Percentiles rank a stretch among this genome's conserved stretches.
Conservation (phyloP, 2,888 invertebrate genomes). For the Steinernema hermaphroditum region DNA sequence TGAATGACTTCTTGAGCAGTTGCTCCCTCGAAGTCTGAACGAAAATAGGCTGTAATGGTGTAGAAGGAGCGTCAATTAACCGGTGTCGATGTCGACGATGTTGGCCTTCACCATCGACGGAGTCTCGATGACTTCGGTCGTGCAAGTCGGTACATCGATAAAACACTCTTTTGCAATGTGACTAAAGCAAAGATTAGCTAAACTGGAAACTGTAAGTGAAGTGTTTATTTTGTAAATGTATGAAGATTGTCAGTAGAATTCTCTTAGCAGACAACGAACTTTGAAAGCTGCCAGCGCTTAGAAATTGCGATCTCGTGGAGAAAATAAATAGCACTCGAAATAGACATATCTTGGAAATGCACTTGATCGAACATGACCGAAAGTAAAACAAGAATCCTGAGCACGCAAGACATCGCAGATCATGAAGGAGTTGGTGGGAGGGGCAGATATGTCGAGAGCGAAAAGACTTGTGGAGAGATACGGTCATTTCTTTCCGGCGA, state of each 20-base stretch:
- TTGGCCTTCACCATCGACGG: background rate
- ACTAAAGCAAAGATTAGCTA: slow-evolving; percentile 5
- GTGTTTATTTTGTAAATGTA: slow-evolving; percentile 16
- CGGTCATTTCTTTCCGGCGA: slow-evolving; percentile 10
- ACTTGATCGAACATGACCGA: background rate
- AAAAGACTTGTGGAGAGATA: slow-evolving; percentile 5
- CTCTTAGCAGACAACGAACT: slow-evolving; percentile 21
- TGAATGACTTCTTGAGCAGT: slow-evolving; percentile 33
- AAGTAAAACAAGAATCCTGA: slow-evolving; percentile 18
- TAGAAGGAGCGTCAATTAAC: background rate
- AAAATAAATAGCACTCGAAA: slow-evolving; percentile 4
- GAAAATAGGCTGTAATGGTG: too few relatives aligned
- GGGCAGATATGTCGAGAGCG: slow-evolving; percentile 10
- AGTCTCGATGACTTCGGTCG: slow-evolving; percentile 10
- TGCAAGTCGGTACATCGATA: slow-evolving; percentile 16
- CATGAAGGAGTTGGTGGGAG: background rate
- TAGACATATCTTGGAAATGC: background rate
- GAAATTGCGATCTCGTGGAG: background rate
- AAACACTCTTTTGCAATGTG: slow-evolving; percentile 24
- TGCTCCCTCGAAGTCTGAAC: slow-evolving; percentile 35
- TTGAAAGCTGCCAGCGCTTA: slow-evolving; percentile 29
- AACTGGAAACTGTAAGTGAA: background rate
- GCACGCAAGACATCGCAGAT: slow-evolving; percentile 19
- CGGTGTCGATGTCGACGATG: slow-evolving; percentile 20
- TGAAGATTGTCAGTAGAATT: slow-evolving; percentile 13